phyloP scores from a whole-genome alignment of 92 coral and sea anemone species.

The Parazoanthus swiftii region DNA sequence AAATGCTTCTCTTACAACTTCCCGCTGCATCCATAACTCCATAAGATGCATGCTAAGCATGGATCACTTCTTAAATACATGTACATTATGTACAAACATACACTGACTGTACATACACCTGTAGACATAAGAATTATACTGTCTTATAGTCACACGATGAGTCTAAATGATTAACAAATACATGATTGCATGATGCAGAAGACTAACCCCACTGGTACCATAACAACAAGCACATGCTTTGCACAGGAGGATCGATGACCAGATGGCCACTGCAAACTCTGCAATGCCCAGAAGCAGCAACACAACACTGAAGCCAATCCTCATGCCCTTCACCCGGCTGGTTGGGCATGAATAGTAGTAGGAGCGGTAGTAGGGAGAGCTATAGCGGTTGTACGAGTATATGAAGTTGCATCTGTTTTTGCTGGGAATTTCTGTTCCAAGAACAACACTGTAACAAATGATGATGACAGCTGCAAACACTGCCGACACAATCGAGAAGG shows the following conservation, averaged over 20 bases:
- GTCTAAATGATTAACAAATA: background rate
- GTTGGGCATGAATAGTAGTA: background rate
- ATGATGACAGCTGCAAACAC: slow-evolving; percentile 41
- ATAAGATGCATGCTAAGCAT: no score
- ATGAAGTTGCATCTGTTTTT: background rate
- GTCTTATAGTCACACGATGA: background rate
- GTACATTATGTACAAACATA: no score
- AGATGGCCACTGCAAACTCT: slow-evolving; percentile 39
- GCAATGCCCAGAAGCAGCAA: slow-evolving; percentile 33
- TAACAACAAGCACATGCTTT: slow-evolving; percentile 20
- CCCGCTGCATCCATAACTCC: no score
- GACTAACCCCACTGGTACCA: background rate
- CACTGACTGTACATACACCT: no score
- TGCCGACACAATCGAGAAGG: slow-evolving; percentile 38
- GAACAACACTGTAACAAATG: slow-evolving; percentile 29
- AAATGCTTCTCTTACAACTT: no score
- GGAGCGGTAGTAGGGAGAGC: background rate
- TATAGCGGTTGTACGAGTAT: background rate
- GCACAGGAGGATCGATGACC: slow-evolving; percentile 37
- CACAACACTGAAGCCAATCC: slow-evolving; percentile 41
- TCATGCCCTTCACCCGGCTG: background rate
- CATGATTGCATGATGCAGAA: no score
- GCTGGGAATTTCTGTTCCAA: background rate
- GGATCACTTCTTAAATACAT: no score
- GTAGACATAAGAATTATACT: no score